Base-by-base conservation (phyloP, 2,888 invertebrate genomes). In the Zygogramma bicolorata region DNA sequence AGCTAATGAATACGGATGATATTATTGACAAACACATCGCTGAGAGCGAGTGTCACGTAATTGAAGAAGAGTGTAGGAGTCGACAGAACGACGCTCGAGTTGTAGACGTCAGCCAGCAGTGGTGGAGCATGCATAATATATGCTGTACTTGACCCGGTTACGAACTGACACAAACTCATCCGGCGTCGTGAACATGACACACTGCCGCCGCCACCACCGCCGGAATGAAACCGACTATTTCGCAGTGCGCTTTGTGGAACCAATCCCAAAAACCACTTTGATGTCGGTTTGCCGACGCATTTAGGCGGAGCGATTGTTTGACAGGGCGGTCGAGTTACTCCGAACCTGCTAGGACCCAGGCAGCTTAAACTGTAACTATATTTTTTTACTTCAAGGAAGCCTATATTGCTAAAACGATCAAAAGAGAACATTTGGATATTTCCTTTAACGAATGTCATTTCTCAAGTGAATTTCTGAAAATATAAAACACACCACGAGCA, bases 121-220 rank as follows among this genome's bases (percentile, higher is more conserved):
- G 53, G 59, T 49, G 72, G 75, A 74, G 72, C 73, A 76, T 79
- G 69, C 73, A 79, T 79, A 79, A 79, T 77, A 74, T 77, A 76
- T 74, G 65, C 29, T 70, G 77, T 75, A 73, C 79, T 79, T 79
- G 79, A 79, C 79, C 79, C 67, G 61, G 67, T 77, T 75, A 69
- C 49, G 40, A 69, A 59, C 49, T 57, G 61, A 68, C 58, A 65
- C 34, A 22, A 69, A 59, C 49, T 57, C 65, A 68, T 58, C 46
- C 75, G 46, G 15, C 46, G 29, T 63, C 15, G 46, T 20, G 63
- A 63, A 63, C 29, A 46, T 29, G 46, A 63, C 46, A 27, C 53
- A 53, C 53, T 53, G 27, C 25, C 53, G n/a, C n/a, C 38, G 38
- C 22, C 13, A n/a, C 25, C 53, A 7, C n/a, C 38, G 38, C 22